Percentiles rank a stretch among this genome's conserved stretches.
phyloP scores from a whole-genome alignment of 2,113 vertebrate species.

The Oreochromis niloticus region DNA sequence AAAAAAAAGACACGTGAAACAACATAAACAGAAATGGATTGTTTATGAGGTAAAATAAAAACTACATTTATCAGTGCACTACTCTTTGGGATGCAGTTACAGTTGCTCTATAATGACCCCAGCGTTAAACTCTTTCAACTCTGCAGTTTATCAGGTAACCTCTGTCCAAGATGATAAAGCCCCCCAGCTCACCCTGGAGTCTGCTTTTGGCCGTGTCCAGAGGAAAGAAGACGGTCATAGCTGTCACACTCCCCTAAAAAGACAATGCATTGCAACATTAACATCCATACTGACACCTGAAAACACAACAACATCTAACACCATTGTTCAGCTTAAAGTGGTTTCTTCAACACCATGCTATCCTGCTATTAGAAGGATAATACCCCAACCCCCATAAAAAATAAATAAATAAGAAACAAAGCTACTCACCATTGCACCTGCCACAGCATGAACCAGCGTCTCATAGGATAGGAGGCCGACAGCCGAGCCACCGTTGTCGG shows the following conservation, averaged over 20 bases:
- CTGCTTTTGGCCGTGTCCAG: conserved; percentile 79
- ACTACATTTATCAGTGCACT: background rate
- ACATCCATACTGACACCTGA: background rate
- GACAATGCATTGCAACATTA: background rate
- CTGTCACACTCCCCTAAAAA: conserved; percentile 73
- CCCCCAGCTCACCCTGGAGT: conserved; percentile 70
- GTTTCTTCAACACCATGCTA: background rate
- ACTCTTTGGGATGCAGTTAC: background rate
- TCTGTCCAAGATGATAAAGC: background rate
- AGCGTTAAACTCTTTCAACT: background rate
- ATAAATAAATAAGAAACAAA: background rate
- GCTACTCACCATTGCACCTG: conserved; percentile 72
- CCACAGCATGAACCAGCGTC: conserved; percentile 76
- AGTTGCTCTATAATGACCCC: background rate
- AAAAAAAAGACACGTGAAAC: background rate
- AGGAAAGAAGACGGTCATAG: conserved; percentile 77
- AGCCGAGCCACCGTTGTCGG: conserved; percentile 28
- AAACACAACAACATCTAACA: background rate
- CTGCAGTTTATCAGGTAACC: background rate
- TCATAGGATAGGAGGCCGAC: conserved; percentile 72
- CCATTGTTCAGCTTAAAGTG: no score
- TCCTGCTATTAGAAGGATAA: background rate
- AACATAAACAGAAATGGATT: background rate
- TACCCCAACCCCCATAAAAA: background rate
- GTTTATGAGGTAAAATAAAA: background rate